phyloP scores from a whole-genome alignment of 2,888 invertebrate genomes.

The Kuschelorhynchus macadamiae region DNA sequence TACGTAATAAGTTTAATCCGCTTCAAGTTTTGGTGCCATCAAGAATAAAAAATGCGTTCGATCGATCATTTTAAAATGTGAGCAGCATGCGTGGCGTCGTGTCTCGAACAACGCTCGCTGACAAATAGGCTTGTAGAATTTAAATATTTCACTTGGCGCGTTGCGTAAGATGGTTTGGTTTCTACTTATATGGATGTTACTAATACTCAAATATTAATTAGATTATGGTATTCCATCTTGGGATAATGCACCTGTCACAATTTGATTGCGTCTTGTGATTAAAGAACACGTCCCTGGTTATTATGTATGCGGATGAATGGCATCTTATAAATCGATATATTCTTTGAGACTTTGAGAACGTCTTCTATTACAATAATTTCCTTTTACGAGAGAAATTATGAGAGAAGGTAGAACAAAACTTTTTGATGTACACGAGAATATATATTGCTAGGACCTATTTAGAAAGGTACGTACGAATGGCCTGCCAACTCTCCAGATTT shows the following conservation, averaged over 20 bases:
- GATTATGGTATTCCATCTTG: slow-evolving; percentile 30
- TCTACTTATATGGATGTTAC: slow-evolving; percentile 30
- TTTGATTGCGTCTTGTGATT: neutral
- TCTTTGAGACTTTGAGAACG: too few relatives aligned
- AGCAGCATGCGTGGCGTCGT: slow-evolving; percentile 23
- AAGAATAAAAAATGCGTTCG: slow-evolving; percentile 37
- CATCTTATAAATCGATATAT: too few relatives aligned
- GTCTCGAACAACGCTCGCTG: slow-evolving; percentile 26
- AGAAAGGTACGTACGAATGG: too few relatives aligned
- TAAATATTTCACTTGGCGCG: slow-evolving; percentile 10
- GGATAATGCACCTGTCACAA: neutral
- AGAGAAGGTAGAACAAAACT: too few relatives aligned
- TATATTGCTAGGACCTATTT: too few relatives aligned
- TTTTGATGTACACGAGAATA: too few relatives aligned
- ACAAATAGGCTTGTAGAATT: slow-evolving; percentile 41
- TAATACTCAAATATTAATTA: slow-evolving; percentile 35
- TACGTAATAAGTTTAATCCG: slow-evolving; percentile 8
- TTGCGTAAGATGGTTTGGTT: slow-evolving; percentile 26
- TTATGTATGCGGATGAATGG: too few relatives aligned
- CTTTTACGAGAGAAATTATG: too few relatives aligned
- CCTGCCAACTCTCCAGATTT: too few relatives aligned
- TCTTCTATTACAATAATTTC: too few relatives aligned
- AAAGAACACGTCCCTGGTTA: too few relatives aligned
- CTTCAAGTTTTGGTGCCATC: slow-evolving; percentile 13
- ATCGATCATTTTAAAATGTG: slow-evolving; percentile 40